Base-by-base conservation (phyloP, 2,113 vertebrate species). In the Synchiropus splendidus region DNA sequence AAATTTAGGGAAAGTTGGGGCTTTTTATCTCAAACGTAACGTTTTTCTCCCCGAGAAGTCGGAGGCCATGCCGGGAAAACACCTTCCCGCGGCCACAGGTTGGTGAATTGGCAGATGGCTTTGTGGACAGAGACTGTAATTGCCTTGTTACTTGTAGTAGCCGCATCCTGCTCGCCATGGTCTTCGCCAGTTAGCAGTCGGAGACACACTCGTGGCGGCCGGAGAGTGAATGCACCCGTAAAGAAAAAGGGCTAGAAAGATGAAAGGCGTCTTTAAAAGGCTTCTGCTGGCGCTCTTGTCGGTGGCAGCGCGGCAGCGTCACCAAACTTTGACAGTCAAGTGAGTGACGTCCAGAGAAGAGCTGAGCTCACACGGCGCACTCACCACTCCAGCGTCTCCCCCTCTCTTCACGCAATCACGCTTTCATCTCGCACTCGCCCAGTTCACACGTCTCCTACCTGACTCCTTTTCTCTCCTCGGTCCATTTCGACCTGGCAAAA, bases 81-180 rank as follows among this genome's bases (percentile, higher is more conserved):
- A 51, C 51, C 53, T 57, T 18, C 14, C 39, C 34, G 53, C 54
- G 67, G 72, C 78, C 54, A 81, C 78, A 81, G 74, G 76, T 77
- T 77, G 76, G 68, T 64, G 67, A 65, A 64, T 49, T 67, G 67
- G 65, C 61, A 74, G 69, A 75, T 72, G 67, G 69, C 46, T 35
- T 14, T 47, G 61, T 44, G 61, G 70, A 70, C 38, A 36, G 66
- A 56, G 45, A 58, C 54, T 54, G 50, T 75, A 69, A 77, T 73
- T 64, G 66, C 59, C 71, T 76, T 70, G 73, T 77, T 73, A 77
- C 51, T 51, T 51, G 40, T n/a, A 36, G 33, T 60, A 66, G 74
- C 57, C 61, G 55, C 61, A 75, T 74, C 67, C 65, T 15, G 59
- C 75, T 65, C 68, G 12, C 52, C 61, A 63, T 53, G 44, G 68